Percentiles rank a stretch among this genome's conserved stretches.
Conservation (phyloP, 2,113 vertebrate species). For the Zosterops hypoxanthus region DNA sequence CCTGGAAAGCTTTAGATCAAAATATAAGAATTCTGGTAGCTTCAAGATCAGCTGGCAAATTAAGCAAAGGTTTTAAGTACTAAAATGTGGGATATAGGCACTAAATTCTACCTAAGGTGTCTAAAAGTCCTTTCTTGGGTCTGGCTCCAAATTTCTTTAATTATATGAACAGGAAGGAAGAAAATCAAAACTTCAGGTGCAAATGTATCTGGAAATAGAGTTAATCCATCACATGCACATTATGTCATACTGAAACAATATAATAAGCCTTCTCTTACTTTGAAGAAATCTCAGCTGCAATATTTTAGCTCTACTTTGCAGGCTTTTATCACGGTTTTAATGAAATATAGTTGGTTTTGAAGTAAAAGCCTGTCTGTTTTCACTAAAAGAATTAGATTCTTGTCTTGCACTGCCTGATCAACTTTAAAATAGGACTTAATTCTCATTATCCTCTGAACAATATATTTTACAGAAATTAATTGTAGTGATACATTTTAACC, state of each 20-base stretch:
- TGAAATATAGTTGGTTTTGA: slow-evolving; percentile 67
- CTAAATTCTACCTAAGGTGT: background rate
- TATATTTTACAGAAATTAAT: slow-evolving; percentile 68
- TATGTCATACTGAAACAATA: slow-evolving; percentile 66
- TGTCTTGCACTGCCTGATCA: background rate
- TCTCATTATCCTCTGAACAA: slow-evolving; percentile 69
- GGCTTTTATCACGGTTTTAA: slow-evolving; percentile 70
- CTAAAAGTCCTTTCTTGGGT: background rate
- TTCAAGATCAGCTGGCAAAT: background rate
- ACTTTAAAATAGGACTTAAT: slow-evolving; percentile 44
- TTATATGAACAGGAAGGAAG: slow-evolving; percentile 7
- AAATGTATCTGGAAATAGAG: slow-evolving; percentile 53
- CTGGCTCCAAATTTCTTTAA: background rate
- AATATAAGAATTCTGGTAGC: background rate
- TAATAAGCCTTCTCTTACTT: slow-evolving; percentile 50
- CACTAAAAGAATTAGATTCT: slow-evolving; percentile 69
- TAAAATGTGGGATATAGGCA: background rate
- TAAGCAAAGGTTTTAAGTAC: background rate
- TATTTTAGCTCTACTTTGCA: slow-evolving; percentile 44
- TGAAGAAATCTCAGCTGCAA: slow-evolving; percentile 53
- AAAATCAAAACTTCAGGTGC: slow-evolving; percentile 60
- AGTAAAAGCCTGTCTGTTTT: slow-evolving; percentile 63
- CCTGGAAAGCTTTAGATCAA: background rate
- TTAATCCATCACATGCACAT: slow-evolving; percentile 52
- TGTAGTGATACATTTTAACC: slow-evolving; percentile 69